Conservation (phyloP, 2,113 vertebrate species). For the Todiramphus chloris region DNA sequence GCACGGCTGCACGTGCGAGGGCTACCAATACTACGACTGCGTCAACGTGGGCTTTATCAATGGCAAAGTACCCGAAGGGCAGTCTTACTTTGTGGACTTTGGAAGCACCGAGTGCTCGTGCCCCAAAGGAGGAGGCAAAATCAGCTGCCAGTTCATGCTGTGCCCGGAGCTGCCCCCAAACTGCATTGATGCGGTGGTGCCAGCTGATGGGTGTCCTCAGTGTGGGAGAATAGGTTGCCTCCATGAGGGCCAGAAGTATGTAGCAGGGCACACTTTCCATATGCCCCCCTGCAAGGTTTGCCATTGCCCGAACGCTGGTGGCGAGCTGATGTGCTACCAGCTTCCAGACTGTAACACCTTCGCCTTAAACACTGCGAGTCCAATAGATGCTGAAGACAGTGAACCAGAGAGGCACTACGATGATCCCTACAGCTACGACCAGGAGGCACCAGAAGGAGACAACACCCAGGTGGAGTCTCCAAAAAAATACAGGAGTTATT, state of each 20-base stretch:
- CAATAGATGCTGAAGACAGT: constrained; percentile 61
- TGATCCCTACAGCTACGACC: constrained; percentile 80
- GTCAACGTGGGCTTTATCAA: constrained; percentile 87
- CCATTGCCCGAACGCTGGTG: constrained; percentile 88
- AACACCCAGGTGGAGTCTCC: constrained; percentile 56
- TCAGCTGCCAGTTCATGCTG: constrained; percentile 93
- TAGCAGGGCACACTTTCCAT: constrained; percentile 88
- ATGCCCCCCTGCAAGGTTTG: constrained; percentile 87
- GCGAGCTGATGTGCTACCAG: constrained; percentile 89
- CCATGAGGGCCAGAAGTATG: constrained; percentile 80
- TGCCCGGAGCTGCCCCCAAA: constrained; percentile 91
- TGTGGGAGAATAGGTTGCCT: constrained; percentile 89
- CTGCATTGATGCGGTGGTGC: constrained; percentile 86
- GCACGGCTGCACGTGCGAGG: constrained; percentile 89
- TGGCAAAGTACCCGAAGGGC: constrained; percentile 88
- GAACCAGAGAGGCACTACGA: constrained; percentile 70
- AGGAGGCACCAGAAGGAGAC: constrained; percentile 72
- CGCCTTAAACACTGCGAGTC: constrained; percentile 39
- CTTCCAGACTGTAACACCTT: constrained; percentile 78
- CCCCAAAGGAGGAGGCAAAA: constrained; percentile 88
- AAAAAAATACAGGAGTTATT: constrained; percentile 46
- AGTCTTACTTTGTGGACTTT: constrained; percentile 95
- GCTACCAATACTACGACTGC: constrained; percentile 96
- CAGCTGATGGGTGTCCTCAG: constrained; percentile 85
- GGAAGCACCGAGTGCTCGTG: constrained; percentile 95